These are phyloP conservation scores for Rhopilema esculentum DNA, from an alignment of 30 jellyfish, hydroid and myxozoan species.

Conservation along the genomic window DNA sequence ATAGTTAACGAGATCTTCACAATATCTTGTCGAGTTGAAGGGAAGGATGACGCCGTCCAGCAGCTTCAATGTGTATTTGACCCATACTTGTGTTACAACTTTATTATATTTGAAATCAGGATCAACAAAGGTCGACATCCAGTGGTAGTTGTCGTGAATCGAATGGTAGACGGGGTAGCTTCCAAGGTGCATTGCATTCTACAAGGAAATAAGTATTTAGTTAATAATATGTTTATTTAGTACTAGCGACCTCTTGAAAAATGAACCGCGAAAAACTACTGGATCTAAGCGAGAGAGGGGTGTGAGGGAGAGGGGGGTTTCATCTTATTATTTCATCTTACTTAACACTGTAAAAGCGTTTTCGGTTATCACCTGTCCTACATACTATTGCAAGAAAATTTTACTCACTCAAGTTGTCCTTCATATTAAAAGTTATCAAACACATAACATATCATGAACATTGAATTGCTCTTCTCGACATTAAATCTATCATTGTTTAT, in stretches of 20 bases:
- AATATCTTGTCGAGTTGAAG: conserved; percentile 82
- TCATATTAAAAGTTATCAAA: no score
- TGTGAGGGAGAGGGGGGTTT: no score
- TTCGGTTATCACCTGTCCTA: no score
- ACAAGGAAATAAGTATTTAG: background rate
- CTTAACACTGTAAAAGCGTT: no score
- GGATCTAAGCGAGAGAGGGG: no score
- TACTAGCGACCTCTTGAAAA: background rate
- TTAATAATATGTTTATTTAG: background rate
- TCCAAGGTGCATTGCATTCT: conserved; percentile 57
- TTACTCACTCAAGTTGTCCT: no score
- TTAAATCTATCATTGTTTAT: no score
- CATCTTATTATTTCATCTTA: no score
- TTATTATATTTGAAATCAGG: conserved; percentile 89
- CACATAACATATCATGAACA: no score
- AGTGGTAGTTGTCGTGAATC: conserved; percentile 91
- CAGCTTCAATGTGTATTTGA: conserved; percentile 61
- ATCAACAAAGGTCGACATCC: conserved; percentile 89
- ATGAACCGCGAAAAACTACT: no score
- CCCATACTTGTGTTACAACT: conserved; percentile 75
- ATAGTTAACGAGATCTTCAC: conserved; percentile 64
- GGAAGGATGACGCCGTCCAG: conserved; percentile 82
- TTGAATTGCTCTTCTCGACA: no score
- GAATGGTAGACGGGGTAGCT: conserved; percentile 95
- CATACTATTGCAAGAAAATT: no score